Base-by-base conservation (phyloP, 2,113 vertebrate genomes). In the Motacilla alba region DNA sequence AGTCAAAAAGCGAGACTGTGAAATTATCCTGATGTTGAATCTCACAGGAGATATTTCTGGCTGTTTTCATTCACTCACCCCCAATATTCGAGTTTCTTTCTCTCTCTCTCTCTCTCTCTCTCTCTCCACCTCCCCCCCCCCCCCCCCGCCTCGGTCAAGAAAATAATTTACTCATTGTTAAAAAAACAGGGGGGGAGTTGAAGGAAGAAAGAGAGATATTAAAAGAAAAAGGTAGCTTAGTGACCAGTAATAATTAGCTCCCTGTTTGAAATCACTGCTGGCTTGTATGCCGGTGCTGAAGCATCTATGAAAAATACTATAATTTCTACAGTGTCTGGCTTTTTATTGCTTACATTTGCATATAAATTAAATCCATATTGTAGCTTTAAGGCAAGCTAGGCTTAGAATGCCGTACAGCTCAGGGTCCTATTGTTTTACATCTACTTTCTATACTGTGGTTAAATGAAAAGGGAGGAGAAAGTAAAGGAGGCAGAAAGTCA, bases 301-400 rank as follows among this genome's bases (percentile, higher is more conserved):
- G 95, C 92, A 96, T 97, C 97, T 98, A 97, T 98, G 97, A 98
- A 98, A 98, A 97, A 97, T 93, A 97, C 98, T 96, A 96, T 98
- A 98, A 99, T 99, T 99, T 99, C 98, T 98, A 98, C 98, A 98
- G 98, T 98, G 98, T 98, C 98, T 98, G 98, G 97, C 98, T 99
- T 99, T 98, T 98, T 99, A 99, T 99, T 99, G 98, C 98, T 98
- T 98, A 98, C 97, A 99, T 99, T 99, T 99, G 99, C 99, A 99
- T 99, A 99, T 99, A 99, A 99, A 99, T 99, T 99, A 99, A 99
- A 99, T 98, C 98, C 98, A 99, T 99, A 99, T 99, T 99, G 98
- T 99, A 98, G 99, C 99, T 99, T 98, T 98, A 98, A 99, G 99
- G 98, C 98, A 99, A 98, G 98, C 98, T 98, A 86, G 98, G 98